Conservation (phyloP, 1,140 invertebrate genomes). For the Aphidius gifuensis region DNA sequence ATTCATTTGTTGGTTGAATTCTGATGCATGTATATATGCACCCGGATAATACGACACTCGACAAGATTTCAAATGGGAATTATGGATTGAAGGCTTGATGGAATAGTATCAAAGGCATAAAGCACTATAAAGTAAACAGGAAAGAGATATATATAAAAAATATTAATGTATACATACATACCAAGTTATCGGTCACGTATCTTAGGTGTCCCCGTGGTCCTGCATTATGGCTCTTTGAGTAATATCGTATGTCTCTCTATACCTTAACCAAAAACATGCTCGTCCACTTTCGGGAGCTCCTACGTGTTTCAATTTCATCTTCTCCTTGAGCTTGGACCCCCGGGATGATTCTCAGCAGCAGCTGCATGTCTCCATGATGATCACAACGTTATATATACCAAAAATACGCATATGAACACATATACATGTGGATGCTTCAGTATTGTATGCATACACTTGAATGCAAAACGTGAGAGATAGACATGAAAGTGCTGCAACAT, state of each 20-base stretch:
- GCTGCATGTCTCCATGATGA: too few species aligned
- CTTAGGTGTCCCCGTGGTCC: not conserved
- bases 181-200: not conserved
- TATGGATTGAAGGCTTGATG: not conserved
- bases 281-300: constrained; percentile 8
- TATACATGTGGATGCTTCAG: too few species aligned
- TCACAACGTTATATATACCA: not conserved
- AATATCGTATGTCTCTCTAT: not conserved
- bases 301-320: constrained; percentile 20
- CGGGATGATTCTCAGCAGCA: not conserved
- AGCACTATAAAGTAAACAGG: not conserved
- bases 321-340: not conserved
- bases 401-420: too few species aligned
- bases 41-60: constrained; percentile 3
- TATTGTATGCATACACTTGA: not conserved
- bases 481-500: not conserved
- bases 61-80: too few species aligned
- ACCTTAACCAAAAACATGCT: not conserved
- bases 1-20: not conserved
- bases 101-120: not conserved
- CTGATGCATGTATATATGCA: constrained; percentile 1
- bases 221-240: not conserved
- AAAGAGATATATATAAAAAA: not conserved
- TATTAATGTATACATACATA: not conserved
- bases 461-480: not conserved